Evolutionary conservation across 53 echinoderm and acorn worm genomes (phyloP).

Genomic region (Patiria pectinifera): DNA sequence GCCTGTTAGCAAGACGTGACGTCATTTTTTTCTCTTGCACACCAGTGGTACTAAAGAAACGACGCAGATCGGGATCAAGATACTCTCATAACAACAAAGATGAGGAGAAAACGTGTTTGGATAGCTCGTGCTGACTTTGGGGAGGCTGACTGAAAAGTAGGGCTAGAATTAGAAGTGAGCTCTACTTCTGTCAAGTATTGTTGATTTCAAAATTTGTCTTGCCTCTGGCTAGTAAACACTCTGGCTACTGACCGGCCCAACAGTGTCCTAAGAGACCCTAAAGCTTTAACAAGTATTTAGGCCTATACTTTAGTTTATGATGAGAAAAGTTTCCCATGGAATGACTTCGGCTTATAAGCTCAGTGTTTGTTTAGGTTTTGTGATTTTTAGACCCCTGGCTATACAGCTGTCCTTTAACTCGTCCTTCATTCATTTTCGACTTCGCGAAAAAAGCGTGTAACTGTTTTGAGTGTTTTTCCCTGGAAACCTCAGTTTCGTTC

Average conservation of each 20-base stretch:
- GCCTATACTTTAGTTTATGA: not conserved
- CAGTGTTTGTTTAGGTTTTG: too few species aligned
- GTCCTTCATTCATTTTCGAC: too few species aligned
- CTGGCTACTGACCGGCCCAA: not conserved
- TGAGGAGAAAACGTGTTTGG: not conserved
- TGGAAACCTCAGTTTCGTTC: too few species aligned
- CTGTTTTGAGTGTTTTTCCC: too few species aligned
- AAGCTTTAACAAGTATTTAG: not conserved
- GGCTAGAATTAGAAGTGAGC: not conserved
- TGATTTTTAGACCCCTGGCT: too few species aligned
- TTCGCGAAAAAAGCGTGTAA: too few species aligned
- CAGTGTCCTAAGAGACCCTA: not conserved
- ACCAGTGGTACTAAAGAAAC: not conserved
- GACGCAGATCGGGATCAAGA: not conserved
- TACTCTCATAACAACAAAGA: not conserved
- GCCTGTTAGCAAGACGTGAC: not conserved
- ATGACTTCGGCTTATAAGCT: too few species aligned
- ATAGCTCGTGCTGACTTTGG: not conserved
- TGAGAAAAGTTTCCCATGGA: not conserved
- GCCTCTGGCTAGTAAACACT: not conserved
- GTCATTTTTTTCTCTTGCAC: not conserved
- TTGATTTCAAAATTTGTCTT: not conserved
- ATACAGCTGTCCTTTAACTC: too few species aligned
- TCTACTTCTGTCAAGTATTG: constrained; percentile 5
- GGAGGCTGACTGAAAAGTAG: not conserved